Percentiles rank a stretch among this genome's conserved stretches.
phyloP scores from a whole-genome alignment of 2,888 invertebrate genomes.

The Diarsia mendica region DNA sequence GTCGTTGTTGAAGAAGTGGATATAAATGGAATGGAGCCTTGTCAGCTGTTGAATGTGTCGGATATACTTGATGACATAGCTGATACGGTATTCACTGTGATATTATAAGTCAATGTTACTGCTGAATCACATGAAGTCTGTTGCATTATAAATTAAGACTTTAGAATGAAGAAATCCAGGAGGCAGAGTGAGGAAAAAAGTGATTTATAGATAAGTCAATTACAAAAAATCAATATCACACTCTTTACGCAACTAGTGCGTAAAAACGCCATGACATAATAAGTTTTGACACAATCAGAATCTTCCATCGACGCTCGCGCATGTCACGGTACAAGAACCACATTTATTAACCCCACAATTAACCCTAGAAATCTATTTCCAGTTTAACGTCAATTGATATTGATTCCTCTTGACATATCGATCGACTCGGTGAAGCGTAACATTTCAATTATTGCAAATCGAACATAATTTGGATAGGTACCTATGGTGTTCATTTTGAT shows the following conservation, averaged over 20 bases:
- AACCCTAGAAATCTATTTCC: slow-evolving; percentile 57
- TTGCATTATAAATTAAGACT: background rate
- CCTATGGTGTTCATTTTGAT: background rate
- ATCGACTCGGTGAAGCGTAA: slow-evolving; percentile 25
- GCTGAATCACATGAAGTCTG: background rate
- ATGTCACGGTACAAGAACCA: slow-evolving; percentile 39
- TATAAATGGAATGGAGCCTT: slow-evolving; percentile 2
- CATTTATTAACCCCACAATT: slow-evolving; percentile 59
- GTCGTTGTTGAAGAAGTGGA: background rate
- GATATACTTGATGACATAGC: background rate
- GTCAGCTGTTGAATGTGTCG: slow-evolving; percentile 7
- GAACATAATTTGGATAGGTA: slow-evolving; percentile 21
- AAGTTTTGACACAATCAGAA: slow-evolving; percentile 36
- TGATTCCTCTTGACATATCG: slow-evolving; percentile 56
- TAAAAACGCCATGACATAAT: slow-evolving; percentile 7
- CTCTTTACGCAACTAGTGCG: too few species aligned
- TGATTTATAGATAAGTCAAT: background rate
- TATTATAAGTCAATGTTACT: background rate
- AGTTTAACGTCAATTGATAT: slow-evolving; percentile 58
- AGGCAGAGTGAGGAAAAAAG: background rate
- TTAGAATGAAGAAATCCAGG: background rate
- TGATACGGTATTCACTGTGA: background rate
- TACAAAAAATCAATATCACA: background rate
- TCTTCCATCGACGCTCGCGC: slow-evolving; percentile 44
- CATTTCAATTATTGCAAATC: slow-evolving; percentile 54